These are phyloP conservation scores for Silurus meridionalis DNA, from an alignment of 2,113 vertebrate genomes.

Conservation along the genomic window DNA sequence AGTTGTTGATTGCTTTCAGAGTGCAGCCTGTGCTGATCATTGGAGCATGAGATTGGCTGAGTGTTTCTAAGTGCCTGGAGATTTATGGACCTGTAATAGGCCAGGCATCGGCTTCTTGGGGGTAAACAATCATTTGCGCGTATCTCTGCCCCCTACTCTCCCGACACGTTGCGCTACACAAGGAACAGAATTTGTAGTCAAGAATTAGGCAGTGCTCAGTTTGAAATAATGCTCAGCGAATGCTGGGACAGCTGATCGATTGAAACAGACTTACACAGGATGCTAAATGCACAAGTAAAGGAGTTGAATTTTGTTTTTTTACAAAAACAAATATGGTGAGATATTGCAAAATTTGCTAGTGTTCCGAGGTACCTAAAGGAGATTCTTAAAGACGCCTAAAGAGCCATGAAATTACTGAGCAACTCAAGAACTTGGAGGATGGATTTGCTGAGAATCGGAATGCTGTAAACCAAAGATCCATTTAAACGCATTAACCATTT, in stretches of 20 bases:
- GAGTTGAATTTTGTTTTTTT: background rate
- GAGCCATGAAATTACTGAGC: too few relatives aligned
- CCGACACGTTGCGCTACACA: background rate
- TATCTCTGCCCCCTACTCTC: background rate
- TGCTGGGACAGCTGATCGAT: background rate
- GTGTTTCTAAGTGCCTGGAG: slow-evolving; percentile 42
- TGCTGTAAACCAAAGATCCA: background rate
- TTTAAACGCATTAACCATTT: background rate
- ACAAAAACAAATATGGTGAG: background rate
- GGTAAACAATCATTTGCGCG: slow-evolving; percentile 25
- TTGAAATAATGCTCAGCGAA: background rate
- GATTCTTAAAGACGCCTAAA: background rate
- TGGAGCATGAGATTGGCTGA: slow-evolving; percentile 52
- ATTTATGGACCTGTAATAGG: slow-evolving; percentile 35
- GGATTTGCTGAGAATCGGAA: background rate
- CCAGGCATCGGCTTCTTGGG: slow-evolving; percentile 22
- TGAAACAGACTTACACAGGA: background rate
- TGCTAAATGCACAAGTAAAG: background rate
- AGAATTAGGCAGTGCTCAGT: background rate
- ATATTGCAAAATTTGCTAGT: background rate
- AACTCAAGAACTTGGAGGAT: too few relatives aligned
- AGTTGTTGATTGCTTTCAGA: slow-evolving; percentile 28
- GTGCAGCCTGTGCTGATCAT: slow-evolving; percentile 30
- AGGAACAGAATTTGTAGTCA: background rate
- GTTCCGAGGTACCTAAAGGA: background rate